phyloP scores from a whole-genome alignment of 2,888 invertebrate species.

The Drosophila cognata region DNA sequence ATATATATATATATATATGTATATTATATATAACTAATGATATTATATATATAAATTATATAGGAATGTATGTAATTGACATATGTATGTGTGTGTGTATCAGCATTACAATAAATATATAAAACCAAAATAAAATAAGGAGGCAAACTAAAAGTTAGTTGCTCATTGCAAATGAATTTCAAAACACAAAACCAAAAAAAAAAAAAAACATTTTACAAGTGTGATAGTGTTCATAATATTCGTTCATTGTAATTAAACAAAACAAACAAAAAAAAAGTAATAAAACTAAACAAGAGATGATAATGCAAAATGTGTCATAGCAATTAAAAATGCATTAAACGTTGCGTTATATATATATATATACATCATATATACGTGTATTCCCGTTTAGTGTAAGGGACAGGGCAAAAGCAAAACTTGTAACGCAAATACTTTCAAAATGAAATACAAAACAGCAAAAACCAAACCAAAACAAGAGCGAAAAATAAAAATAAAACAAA shows the following conservation, averaged over 20 bases:
- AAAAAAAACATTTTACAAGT: conserved; percentile 79
- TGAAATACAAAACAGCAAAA: conserved; percentile 33
- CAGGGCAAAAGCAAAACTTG: conserved; percentile 43
- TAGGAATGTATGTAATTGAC: conserved; percentile 60
- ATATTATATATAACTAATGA: conserved; percentile 71
- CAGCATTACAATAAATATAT: conserved; percentile 65
- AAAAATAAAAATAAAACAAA: conserved; percentile 14
- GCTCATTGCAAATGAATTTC: conserved; percentile 64
- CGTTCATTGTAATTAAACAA: conserved; percentile 72
- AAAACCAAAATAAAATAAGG: conserved; percentile 10
- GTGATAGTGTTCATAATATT: conserved; percentile 81
- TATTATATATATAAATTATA: conserved; percentile 73
- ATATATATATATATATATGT: conserved; percentile 63
- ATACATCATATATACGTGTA: conserved; percentile 18
- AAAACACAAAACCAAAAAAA: conserved; percentile 46
- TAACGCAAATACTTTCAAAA: conserved; percentile 62
- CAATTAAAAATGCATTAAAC: conserved; percentile 49
- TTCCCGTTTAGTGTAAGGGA: conserved; percentile 43
- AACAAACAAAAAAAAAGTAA: conserved; percentile 24
- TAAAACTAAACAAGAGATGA: conserved; percentile 20
- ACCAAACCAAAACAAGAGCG: conserved; percentile 24
- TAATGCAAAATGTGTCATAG: conserved; percentile 45
- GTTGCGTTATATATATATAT: conserved; percentile 42
- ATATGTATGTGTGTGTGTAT: conserved; percentile 57
- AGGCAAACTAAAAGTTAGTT: conserved; percentile 57